Evolutionary conservation across 2,797 vertebrate genomes (phyloP).

Genomic region (Neopelma chrysocephalum): DNA sequence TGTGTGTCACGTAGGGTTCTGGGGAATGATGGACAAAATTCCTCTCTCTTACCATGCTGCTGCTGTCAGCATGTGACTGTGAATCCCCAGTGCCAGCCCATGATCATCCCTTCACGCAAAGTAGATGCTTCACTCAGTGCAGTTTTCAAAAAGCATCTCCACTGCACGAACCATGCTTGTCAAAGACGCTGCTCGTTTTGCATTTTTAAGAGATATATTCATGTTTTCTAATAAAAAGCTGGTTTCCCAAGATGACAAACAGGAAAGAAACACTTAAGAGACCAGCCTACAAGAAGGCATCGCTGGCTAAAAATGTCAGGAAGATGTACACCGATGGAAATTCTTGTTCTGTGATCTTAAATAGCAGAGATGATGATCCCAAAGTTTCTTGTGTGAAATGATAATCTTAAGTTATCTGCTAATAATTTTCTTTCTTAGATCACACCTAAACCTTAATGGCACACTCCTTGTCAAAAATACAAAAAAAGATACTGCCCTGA

Average conservation of each 20-base stretch:
- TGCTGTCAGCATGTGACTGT: neutral
- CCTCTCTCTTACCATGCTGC: neutral
- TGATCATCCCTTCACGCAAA: neutral
- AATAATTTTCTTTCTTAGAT: neutral
- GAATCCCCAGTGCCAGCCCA: neutral
- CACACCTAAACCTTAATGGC: neutral
- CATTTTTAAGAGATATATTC: neutral
- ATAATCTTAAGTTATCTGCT: neutral
- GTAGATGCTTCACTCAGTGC: fast-evolving
- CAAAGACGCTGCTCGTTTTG: neutral
- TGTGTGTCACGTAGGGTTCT: fast-evolving
- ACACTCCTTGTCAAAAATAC: neutral
- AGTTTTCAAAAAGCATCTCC: neutral
- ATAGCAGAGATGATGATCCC: neutral
- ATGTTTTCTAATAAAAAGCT: neutral
- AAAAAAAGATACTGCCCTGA: neutral
- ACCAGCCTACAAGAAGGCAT: neutral
- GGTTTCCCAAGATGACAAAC: neutral
- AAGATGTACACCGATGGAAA: neutral
- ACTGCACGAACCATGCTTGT: neutral
- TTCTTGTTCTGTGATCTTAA: neutral
- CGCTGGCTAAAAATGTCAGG: neutral
- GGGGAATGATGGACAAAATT: neutral
- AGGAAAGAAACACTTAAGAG: neutral
- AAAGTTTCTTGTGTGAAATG: neutral